These are phyloP conservation scores for Drosophila erecta DNA, from an alignment of 1,140 invertebrate genomes.

Conservation along the genomic window DNA sequence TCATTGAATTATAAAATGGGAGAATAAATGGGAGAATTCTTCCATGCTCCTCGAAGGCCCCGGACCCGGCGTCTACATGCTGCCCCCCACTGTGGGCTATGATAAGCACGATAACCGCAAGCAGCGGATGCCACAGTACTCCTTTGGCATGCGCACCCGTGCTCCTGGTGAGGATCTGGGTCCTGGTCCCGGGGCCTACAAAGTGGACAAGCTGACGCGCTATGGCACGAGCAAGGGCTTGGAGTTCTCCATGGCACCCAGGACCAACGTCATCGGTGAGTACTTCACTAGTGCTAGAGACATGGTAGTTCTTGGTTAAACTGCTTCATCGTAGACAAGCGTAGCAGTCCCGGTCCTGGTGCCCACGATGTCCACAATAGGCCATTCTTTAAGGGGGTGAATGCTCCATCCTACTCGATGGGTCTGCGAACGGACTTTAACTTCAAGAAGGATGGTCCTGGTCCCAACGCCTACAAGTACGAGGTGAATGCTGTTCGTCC, in stretches of 20 bases:
- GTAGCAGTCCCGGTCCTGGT: slow-evolving; percentile 86
- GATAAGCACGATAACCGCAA: slow-evolving; percentile 86
- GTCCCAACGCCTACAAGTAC: slow-evolving; percentile 87
- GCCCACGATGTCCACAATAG: slow-evolving; percentile 85
- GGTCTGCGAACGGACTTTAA: slow-evolving; percentile 84
- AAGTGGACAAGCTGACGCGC: slow-evolving; percentile 67
- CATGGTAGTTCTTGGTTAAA: neutral
- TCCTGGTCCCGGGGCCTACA: slow-evolving; percentile 75
- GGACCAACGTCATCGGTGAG: slow-evolving; percentile 54
- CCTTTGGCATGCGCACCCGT: slow-evolving; percentile 85
- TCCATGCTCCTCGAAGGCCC: slow-evolving; percentile 84
- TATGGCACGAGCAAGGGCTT: slow-evolving; percentile 57
- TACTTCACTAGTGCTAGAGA: neutral
- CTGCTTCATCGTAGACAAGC: slow-evolving; percentile 49
- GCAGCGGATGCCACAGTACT: slow-evolving; percentile 87
- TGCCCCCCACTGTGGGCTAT: slow-evolving; percentile 87
- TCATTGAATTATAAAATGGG: neutral
- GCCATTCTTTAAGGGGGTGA: slow-evolving; percentile 84
- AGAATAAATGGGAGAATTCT: too few species aligned
- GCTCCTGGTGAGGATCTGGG: slow-evolving; percentile 26
- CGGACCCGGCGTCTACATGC: slow-evolving; percentile 87
- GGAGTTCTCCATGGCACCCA: slow-evolving; percentile 77
- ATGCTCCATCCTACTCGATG: slow-evolving; percentile 86
- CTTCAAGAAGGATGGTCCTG: slow-evolving; percentile 85
- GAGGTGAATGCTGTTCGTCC: slow-evolving; percentile 83